These are phyloP conservation scores for Drymodes brunneopygia DNA, from an alignment of 2,113 vertebrate species.

Conservation along the genomic window DNA sequence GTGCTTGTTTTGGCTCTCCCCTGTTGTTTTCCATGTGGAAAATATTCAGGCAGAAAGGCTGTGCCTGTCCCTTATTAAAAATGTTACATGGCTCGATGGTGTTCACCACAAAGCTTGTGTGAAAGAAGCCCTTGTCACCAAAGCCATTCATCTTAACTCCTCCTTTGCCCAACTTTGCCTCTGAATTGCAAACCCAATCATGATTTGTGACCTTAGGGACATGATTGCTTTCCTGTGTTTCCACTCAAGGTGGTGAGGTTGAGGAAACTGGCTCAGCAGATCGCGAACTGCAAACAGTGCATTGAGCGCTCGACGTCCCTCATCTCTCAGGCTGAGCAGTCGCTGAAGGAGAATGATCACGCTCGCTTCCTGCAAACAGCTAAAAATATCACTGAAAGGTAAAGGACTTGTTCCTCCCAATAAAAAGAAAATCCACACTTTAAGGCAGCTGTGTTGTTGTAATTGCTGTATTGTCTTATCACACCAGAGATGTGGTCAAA, in stretches of 20 bases:
- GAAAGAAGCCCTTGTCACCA: background rate
- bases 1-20: slow-evolving; percentile 75
- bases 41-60: slow-evolving; percentile 59
- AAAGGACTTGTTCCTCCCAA: background rate
- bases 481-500: background rate
- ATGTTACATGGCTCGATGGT: slow-evolving; percentile 23
- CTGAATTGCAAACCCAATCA: background rate
- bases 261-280: slow-evolving; percentile 95
- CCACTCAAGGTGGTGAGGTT: slow-evolving; percentile 83
- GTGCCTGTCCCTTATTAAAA: slow-evolving; percentile 45
- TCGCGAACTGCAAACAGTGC: slow-evolving; percentile 95
- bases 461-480: background rate
- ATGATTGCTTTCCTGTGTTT: slow-evolving; percentile 32
- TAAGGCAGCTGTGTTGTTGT: background rate
- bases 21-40: slow-evolving; percentile 64
- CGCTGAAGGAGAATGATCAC: slow-evolving; percentile 92
- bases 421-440: background rate
- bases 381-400: slow-evolving; percentile 95
- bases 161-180: background rate
- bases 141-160: slow-evolving; percentile 8
- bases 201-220: slow-evolving; percentile 11
- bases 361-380: slow-evolving; percentile 94
- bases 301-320: slow-evolving; percentile 93
- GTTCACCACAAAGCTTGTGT: background rate
- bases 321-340: slow-evolving; percentile 94